A percentile compares a stretch with the other conserved stretches of the same genome.
phyloP scores from a whole-genome alignment of 2,113 vertebrate genomes.

The Pteronura brasiliensis region DNA sequence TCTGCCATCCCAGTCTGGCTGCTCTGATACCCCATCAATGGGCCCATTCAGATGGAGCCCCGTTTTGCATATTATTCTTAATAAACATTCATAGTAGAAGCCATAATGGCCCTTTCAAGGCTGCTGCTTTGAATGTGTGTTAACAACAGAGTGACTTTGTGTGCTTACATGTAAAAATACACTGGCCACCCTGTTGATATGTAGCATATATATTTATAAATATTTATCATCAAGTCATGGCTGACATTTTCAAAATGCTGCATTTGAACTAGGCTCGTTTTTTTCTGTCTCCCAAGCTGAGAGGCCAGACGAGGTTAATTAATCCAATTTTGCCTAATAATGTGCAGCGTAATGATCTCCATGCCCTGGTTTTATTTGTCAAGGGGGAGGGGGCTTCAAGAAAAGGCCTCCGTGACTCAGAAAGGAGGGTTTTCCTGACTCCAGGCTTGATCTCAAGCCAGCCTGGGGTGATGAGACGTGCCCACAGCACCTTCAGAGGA shows the following conservation, averaged over 20 bases:
- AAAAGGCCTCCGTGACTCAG: background rate
- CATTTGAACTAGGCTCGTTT: constrained; percentile 60
- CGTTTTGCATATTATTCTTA: constrained; percentile 72
- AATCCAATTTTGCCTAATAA: constrained; percentile 76
- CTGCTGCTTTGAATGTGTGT: constrained; percentile 59
- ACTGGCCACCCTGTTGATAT: constrained; percentile 64
- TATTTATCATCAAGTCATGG: constrained; percentile 72
- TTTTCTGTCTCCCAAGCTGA: constrained; percentile 63
- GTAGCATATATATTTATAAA: constrained; percentile 77
- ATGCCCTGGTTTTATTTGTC: constrained; percentile 66
- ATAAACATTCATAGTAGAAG: constrained; percentile 67
- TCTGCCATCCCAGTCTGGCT: background rate
- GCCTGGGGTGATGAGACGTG: background rate
- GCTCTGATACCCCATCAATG: constrained; percentile 67
- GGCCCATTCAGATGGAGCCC: constrained; percentile 60
- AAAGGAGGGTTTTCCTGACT: background rate
- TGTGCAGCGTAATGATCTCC: constrained; percentile 58
- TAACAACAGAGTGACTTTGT: constrained; percentile 80
- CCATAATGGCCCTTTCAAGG: constrained; percentile 75
- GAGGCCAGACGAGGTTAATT: constrained; percentile 79
- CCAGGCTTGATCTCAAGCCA: background rate
- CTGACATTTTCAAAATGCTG: constrained; percentile 74
- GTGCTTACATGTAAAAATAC: constrained; percentile 68
- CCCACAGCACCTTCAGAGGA: background rate
- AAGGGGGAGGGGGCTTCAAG: constrained; percentile 29